phyloP scores from a whole-genome alignment of 2,113 vertebrate species.

The Cyanoliseus patagonus region DNA sequence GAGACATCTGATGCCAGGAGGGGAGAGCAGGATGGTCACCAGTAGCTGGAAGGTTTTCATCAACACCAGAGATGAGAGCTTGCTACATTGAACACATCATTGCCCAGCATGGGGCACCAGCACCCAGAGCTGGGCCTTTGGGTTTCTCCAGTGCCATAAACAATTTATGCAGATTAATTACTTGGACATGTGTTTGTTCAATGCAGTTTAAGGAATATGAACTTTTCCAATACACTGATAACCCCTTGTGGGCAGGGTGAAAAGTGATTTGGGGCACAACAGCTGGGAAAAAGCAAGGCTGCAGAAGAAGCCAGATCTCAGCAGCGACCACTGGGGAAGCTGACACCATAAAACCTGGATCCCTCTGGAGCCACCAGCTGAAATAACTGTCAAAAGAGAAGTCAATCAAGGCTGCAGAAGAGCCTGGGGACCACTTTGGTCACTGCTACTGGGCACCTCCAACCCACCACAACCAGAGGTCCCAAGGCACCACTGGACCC shows the following conservation, averaged over 20 bases:
- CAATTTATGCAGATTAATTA: not conserved
- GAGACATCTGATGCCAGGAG: not conserved
- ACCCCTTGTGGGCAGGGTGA: not conserved
- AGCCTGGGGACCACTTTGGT: not conserved
- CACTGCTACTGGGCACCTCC: accelerated
- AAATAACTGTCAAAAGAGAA: not conserved
- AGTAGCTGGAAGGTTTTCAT: not conserved
- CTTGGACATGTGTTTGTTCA: not conserved
- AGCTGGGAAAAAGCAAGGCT: not conserved
- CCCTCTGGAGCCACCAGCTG: not conserved
- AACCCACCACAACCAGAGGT: not conserved
- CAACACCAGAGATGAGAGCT: accelerated
- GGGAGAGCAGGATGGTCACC: not conserved
- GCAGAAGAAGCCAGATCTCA: not conserved
- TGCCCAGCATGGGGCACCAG: not conserved
- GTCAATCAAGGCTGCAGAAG: not conserved
- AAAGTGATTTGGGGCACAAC: not conserved
- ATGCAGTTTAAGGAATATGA: not conserved
- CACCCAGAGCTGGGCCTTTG: not conserved
- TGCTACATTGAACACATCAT: not conserved
- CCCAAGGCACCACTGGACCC: not conserved
- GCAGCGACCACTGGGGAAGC: accelerated
- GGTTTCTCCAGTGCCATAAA: not conserved
- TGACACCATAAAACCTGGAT: not conserved
- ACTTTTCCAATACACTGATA: not conserved